phyloP scores from a whole-genome alignment of 2,797 vertebrate species.

The Crypturellus tataupa region DNA sequence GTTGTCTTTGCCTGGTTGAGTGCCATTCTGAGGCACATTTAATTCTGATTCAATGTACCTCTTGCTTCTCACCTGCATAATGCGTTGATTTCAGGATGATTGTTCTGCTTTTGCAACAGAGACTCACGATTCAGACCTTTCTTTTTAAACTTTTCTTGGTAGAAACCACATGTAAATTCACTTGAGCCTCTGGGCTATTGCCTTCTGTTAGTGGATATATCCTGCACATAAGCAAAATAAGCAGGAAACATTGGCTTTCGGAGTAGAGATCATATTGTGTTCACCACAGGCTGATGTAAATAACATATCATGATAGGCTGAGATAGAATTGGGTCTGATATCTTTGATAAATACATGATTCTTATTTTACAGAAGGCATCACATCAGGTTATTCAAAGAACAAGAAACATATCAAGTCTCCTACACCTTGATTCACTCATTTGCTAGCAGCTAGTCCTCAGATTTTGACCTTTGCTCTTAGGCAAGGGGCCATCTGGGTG shows the following conservation, averaged over 20 bases:
- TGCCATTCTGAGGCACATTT: neutral
- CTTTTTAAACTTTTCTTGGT: neutral
- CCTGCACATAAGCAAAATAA: neutral
- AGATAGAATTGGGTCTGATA: neutral
- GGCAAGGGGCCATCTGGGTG: neutral
- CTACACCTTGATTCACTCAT: neutral
- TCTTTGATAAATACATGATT: neutral
- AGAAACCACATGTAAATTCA: neutral
- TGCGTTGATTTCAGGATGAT: neutral
- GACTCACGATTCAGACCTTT: neutral
- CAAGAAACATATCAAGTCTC: fast-evolving
- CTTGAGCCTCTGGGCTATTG: neutral
- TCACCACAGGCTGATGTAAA: neutral
- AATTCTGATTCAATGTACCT: neutral
- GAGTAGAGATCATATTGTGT: neutral
- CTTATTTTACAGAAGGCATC: neutral
- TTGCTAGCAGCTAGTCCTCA: neutral
- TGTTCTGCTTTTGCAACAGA: neutral
- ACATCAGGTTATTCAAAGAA: neutral
- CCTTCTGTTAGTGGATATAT: neutral
- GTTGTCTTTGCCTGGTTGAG: neutral
- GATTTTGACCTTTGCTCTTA: neutral
- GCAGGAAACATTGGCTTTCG: neutral
- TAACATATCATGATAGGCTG: neutral
- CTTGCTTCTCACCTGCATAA: neutral